These are phyloP conservation scores for Graptemys geographica DNA, from an alignment of 2,797 vertebrate species.

Conservation along the genomic window DNA sequence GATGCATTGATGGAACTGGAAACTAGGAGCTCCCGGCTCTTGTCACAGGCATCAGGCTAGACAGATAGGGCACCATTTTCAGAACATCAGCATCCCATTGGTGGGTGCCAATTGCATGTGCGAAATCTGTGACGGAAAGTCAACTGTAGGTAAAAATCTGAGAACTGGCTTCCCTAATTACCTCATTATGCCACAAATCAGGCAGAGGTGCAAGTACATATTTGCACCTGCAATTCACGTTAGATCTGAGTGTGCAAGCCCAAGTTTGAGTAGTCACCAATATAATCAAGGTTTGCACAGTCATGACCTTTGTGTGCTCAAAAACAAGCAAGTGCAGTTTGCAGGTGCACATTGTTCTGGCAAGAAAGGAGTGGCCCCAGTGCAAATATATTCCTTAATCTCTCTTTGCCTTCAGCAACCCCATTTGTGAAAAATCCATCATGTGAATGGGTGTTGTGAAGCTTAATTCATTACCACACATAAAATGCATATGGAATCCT, in stretches of 20 bases:
- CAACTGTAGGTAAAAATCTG: background rate
- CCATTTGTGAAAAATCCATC: background rate
- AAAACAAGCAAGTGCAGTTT: background rate
- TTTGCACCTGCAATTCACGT: background rate
- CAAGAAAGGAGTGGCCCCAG: background rate
- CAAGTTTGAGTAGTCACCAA: background rate
- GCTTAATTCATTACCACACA: background rate
- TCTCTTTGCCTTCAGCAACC: no score
- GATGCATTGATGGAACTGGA: background rate
- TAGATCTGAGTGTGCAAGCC: background rate
- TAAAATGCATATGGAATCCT: background rate
- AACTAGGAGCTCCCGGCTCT: background rate
- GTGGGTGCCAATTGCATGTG: background rate
- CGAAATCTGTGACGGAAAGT: background rate
- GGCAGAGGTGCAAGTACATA: background rate
- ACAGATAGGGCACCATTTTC: rapidly evolving
- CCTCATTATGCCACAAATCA: background rate
- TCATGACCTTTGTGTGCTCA: background rate
- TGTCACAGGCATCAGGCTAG: background rate
- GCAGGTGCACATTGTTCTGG: background rate
- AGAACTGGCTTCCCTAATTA: background rate
- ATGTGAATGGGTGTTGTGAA: background rate
- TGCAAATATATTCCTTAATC: background rate
- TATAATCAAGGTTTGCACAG: background rate
- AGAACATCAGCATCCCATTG: background rate